Evolutionary conservation across 2,797 vertebrate genomes (phyloP).

Genomic region (Discoglossus pictus): DNA sequence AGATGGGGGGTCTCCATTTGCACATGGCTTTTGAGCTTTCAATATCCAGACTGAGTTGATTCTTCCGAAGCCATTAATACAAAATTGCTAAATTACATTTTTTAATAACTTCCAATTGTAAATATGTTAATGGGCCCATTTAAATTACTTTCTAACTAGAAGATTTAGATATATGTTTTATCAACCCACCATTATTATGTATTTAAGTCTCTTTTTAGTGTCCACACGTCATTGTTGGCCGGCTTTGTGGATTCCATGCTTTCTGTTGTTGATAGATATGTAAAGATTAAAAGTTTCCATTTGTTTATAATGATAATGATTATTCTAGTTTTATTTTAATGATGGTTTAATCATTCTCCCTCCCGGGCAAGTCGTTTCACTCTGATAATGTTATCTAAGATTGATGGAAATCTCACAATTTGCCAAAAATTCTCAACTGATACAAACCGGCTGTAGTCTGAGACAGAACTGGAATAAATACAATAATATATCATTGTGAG

Average conservation of each 20-base stretch:
- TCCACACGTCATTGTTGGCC: no score
- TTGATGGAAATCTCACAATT: not conserved
- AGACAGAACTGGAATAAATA: not conserved
- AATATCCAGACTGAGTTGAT: no score
- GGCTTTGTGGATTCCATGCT: no score
- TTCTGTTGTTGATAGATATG: no score
- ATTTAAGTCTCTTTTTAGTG: not conserved
- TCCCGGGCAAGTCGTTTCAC: constrained; percentile 11
- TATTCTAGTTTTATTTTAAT: constrained; percentile 4
- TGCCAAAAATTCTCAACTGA: constrained; percentile 6
- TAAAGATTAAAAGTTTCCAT: constrained; percentile 7
- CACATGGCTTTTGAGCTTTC: no score
- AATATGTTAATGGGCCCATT: no score
- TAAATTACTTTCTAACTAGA: no score
- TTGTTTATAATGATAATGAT: constrained; percentile 14
- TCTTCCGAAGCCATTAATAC: no score
- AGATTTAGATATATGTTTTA: constrained; percentile 1
- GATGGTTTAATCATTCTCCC: constrained; percentile 11
- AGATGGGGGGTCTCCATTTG: no score
- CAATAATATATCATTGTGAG: no score
- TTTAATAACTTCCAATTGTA: no score
- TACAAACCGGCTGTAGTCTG: not conserved
- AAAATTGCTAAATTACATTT: no score
- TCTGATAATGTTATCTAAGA: constrained; percentile 6
- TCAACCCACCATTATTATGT: not conserved